phyloP scores from a whole-genome alignment of 2,888 invertebrate genomes.

The Cyclophora punctaria region DNA sequence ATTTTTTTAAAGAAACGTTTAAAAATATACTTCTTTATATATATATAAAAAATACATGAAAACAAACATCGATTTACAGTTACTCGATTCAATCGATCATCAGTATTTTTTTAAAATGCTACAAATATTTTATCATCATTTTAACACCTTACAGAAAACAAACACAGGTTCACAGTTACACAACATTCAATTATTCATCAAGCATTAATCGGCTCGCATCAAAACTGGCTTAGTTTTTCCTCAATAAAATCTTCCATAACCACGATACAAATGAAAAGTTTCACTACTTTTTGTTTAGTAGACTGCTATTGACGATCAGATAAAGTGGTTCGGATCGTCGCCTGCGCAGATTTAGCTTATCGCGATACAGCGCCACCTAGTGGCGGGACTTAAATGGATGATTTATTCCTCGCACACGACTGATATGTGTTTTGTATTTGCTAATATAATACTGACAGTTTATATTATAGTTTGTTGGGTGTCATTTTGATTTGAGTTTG shows the following conservation, averaged over 20 bases:
- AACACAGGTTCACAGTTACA: no score
- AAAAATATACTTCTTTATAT: no score
- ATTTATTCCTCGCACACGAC: constrained; percentile 44
- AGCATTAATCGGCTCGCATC: no score
- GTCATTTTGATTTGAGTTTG: neutral
- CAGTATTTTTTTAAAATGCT: no score
- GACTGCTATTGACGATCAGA: constrained; percentile 17
- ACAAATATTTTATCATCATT: no score
- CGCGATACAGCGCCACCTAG: constrained; percentile 47
- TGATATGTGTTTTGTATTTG: constrained; percentile 21
- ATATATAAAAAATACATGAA: no score
- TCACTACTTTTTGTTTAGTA: neutral
- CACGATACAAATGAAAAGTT: neutral
- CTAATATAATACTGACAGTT: constrained; percentile 28
- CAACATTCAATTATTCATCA: no score
- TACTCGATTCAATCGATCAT: no score
- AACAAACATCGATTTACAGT: no score
- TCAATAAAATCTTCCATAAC: neutral
- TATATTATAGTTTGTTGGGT: constrained; percentile 5
- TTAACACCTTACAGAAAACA: no score
- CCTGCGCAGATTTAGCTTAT: constrained; percentile 33
- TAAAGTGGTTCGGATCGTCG: constrained; percentile 21
- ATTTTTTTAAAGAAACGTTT: no score
- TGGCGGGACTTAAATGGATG: constrained; percentile 29
- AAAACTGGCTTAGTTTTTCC: neutral